Evolutionary conservation across 2,113 vertebrate species (phyloP).

Genomic region (Siniperca knerii): DNA sequence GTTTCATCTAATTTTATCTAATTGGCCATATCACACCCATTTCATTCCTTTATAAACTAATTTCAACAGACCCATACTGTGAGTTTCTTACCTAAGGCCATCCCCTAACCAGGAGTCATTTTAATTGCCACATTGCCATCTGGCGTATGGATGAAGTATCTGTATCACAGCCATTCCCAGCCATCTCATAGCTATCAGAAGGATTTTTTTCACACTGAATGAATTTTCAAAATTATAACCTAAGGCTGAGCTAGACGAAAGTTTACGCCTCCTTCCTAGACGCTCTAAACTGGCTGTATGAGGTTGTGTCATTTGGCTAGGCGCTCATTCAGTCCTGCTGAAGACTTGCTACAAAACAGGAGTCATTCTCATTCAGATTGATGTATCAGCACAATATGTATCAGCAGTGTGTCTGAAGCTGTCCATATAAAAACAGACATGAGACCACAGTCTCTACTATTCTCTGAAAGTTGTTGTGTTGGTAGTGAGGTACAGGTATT

Average conservation of each 20-base stretch:
- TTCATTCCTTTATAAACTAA: constrained; percentile 52
- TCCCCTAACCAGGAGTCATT: constrained; percentile 38
- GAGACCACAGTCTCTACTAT: neutral
- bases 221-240: constrained; percentile 29
- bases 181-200: constrained; percentile 11
- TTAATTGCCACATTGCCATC: constrained; percentile 63
- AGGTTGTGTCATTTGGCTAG: neutral
- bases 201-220: neutral
- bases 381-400: neutral
- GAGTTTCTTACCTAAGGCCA: constrained; percentile 52
- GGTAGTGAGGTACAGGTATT: too few species aligned
- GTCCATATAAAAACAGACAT: neutral
- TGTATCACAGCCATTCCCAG: constrained; percentile 27
- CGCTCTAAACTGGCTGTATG: neutral
- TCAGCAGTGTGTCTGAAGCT: neutral
- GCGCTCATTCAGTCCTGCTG: neutral
- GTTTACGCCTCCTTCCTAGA: neutral
- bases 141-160: constrained; percentile 46
- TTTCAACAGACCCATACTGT: constrained; percentile 34
- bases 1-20: constrained; percentile 54
- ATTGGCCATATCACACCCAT: constrained; percentile 43
- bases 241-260: constrained; percentile 13
- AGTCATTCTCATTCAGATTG: neutral
- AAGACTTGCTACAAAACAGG: neutral
- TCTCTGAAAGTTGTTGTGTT: neutral